A percentile compares a stretch with the other conserved stretches of the same genome.
These are phyloP conservation scores for Cirrhinus mrigala DNA, from an alignment of 2,797 vertebrate genomes.

Conservation along the genomic window DNA sequence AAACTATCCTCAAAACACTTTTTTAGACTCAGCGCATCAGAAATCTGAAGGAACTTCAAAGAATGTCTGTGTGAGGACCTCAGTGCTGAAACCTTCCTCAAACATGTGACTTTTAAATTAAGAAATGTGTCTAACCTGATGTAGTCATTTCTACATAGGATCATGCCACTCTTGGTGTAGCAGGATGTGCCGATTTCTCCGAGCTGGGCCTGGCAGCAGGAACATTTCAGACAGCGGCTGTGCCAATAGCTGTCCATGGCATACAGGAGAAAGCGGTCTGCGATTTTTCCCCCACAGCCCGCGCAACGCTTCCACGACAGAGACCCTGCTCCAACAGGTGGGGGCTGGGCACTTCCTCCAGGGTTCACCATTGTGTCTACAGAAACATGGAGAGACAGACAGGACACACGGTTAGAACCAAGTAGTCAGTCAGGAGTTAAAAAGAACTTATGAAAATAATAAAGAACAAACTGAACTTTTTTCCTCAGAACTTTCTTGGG, in stretches of 20 bases:
- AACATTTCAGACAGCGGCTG: conserved; percentile 98
- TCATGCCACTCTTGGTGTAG: conserved; percentile 99
- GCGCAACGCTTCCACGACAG: conserved; percentile 97
- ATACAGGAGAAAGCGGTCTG: conserved; percentile 97
- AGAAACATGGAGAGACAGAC: conserved; percentile 39
- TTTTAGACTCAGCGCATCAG: not conserved
- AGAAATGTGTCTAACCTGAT: conserved; percentile 85
- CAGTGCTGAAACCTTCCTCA: not conserved
- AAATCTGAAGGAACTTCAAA: conserved; percentile 1
- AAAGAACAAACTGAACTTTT: not conserved
- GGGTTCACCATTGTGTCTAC: conserved; percentile 95
- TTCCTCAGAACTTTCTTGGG: not conserved
- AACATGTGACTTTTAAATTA: not conserved
- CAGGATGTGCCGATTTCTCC: conserved; percentile 98
- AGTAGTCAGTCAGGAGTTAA: not conserved
- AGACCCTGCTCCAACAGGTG: conserved; percentile 90
- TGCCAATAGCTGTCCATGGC: conserved; percentile 99
- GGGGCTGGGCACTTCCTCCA: conserved; percentile 93
- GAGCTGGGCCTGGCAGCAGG: conserved; percentile 98
- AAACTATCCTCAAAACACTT: conserved; percentile 14
- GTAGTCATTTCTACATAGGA: conserved; percentile 99
- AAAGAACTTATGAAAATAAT: not conserved
- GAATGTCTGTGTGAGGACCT: not conserved
- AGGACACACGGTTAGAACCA: not conserved
- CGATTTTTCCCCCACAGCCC: conserved; percentile 97